Evolutionary conservation across 2,113 vertebrate genomes (phyloP).

Genomic region (Pelobates fuscus): DNA sequence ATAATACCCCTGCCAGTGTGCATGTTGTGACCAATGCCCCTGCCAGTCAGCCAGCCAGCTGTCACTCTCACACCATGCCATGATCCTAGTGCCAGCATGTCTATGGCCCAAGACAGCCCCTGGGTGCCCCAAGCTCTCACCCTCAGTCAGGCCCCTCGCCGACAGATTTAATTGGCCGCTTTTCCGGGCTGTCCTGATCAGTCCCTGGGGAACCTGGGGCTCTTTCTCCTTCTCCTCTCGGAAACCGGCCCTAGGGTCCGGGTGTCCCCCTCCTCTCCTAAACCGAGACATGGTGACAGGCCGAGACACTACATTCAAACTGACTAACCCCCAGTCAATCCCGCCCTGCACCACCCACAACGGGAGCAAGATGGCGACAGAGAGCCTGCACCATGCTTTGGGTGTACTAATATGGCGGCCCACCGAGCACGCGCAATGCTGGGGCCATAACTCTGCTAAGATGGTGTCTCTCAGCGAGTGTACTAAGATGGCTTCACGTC

Average conservation of each 20-base stretch:
- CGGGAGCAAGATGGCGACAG: not conserved
- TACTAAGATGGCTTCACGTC: no score
- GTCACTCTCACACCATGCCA: no score
- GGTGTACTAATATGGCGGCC: not conserved
- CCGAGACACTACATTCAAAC: not conserved
- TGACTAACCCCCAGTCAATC: constrained; percentile 13
- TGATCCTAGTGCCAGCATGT: no score
- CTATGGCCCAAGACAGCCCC: no score
- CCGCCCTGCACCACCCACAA: constrained; percentile 4
- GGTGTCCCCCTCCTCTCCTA: constrained; percentile 49
- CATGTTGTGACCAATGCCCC: no score
- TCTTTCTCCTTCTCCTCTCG: constrained; percentile 52
- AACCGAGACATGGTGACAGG: constrained; percentile 66
- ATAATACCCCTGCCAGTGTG: no score
- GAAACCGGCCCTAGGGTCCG: constrained; percentile 72
- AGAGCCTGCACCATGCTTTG: not conserved
- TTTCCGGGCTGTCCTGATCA: constrained; percentile 81
- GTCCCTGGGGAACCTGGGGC: constrained; percentile 68
- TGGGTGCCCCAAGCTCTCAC: constrained; percentile 66
- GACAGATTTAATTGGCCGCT: constrained; percentile 88
- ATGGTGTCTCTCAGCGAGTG: not conserved
- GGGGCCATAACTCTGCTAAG: not conserved
- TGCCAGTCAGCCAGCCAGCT: no score
- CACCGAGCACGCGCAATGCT: not conserved
- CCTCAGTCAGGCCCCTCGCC: constrained; percentile 77